Conservation (phyloP, 2,888 invertebrate genomes). For the Endomychus coccineus region DNA sequence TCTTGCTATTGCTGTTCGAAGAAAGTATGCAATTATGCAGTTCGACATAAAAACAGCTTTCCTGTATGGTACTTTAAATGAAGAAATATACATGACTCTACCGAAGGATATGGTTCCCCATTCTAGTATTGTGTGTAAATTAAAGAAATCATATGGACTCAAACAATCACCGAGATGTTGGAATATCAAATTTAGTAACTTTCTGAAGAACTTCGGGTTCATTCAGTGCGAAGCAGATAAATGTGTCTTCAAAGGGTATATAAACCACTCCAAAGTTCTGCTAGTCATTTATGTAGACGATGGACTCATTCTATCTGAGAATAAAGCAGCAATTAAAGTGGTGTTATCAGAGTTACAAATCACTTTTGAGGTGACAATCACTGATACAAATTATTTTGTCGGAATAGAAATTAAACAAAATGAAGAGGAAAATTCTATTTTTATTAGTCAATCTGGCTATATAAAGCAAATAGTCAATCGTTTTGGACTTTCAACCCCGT, state of each 20-base stretch:
- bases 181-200: neutral
- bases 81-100: constrained; percentile 5
- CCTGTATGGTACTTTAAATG: constrained; percentile 1
- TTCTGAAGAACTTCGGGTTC: constrained; percentile 1
- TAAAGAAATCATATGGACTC: constrained; percentile 4
- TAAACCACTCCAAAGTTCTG: constrained; percentile 2
- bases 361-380: constrained; percentile 11
- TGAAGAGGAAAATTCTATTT: constrained; percentile 6
- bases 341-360: neutral
- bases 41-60: constrained; percentile 1
- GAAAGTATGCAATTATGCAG: constrained; percentile 11
- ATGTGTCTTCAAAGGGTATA: neutral
- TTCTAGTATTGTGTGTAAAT: constrained; percentile 1
- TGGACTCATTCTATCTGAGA: constrained; percentile 24
- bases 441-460: constrained; percentile 10
- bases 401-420: constrained; percentile 15
- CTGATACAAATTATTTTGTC: constrained; percentile 9
- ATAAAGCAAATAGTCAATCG: constrained; percentile 9
- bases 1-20: constrained; percentile 10
- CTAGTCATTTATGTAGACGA: constrained; percentile 27
- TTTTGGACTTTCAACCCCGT: constrained; percentile 9
- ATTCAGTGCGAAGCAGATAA: neutral
- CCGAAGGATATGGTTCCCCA: neutral
- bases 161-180: constrained; percentile 7
- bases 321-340: constrained; percentile 3